Percentiles rank a stretch among this genome's conserved stretches.
Conservation (phyloP, 2,888 invertebrate species). For the Eristalinus aeneus region DNA sequence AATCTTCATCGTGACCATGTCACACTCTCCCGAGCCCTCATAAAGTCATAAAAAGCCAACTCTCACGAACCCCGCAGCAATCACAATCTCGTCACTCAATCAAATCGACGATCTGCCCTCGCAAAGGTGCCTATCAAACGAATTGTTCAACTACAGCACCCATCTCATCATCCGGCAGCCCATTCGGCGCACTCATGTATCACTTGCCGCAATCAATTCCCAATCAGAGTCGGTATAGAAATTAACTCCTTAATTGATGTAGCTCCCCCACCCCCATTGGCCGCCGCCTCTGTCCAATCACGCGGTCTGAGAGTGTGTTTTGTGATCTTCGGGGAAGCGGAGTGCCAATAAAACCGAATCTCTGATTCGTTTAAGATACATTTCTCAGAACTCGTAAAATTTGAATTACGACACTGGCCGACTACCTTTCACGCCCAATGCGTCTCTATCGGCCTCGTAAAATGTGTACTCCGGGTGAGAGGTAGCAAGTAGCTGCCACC, state of each 20-base stretch:
- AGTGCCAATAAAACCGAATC: slow-evolving; percentile 6
- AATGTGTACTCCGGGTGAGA: slow-evolving; percentile 17
- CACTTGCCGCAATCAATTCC: slow-evolving; percentile 14
- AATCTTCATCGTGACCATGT: not conserved
- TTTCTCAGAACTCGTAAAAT: slow-evolving; percentile 58
- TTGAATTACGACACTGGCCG: slow-evolving; percentile 22
- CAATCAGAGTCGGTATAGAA: slow-evolving; percentile 29
- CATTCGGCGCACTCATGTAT: not conserved
- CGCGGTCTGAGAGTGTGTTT: not conserved
- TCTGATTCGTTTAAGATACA: slow-evolving; percentile 39
- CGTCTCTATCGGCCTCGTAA: slow-evolving; percentile 37
- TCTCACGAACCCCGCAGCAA: not conserved
- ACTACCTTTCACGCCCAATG: slow-evolving; percentile 45
- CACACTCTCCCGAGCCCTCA: not conserved
- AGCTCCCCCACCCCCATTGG: not conserved
- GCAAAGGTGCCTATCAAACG: not conserved
- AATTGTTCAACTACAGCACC: not conserved
- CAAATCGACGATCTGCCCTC: not conserved
- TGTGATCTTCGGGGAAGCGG: not conserved
- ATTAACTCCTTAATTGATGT: slow-evolving; percentile 45
- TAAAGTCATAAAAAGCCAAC: not conserved
- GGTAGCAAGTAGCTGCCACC: slow-evolving; percentile 9
- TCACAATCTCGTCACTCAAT: not conserved
- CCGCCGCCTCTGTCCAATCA: not conserved
- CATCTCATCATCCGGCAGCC: not conserved